phyloP scores from a whole-genome alignment of 2,113 vertebrate genomes.

The Phalacrocorax aristotelis region DNA sequence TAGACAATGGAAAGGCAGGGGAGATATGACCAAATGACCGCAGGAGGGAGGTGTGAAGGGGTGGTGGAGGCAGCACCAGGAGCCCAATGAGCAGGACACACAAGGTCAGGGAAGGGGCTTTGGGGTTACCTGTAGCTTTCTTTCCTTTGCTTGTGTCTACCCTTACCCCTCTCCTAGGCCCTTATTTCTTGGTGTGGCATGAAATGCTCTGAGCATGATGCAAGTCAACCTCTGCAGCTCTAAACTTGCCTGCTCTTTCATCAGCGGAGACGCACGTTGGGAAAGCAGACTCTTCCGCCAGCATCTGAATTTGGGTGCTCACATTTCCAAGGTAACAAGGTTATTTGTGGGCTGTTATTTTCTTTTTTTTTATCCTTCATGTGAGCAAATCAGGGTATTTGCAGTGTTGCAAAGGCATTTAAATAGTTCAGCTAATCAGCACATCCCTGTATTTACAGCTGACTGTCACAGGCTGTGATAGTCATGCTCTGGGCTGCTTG shows the following conservation, averaged over 20 bases:
- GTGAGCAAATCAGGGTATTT: conserved; percentile 6
- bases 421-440: conserved; percentile 32
- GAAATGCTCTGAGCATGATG: background rate
- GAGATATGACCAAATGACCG: background rate
- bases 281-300: background rate
- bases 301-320: background rate
- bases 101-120: background rate
- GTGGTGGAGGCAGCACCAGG: background rate
- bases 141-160: background rate
- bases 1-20: background rate
- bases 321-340: conserved; percentile 41
- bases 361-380: background rate
- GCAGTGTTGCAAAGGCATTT: background rate
- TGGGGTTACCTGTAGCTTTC: background rate
- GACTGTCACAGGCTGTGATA: background rate
- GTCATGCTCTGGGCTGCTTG: background rate
- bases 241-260: background rate
- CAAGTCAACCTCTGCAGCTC: conserved; percentile 10
- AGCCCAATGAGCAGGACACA: background rate
- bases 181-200: background rate
- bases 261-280: background rate
- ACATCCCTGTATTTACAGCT: background rate
- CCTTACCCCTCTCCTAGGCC: background rate
- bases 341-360: conserved; percentile 29
- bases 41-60: background rate